Evolutionary conservation across 2,888 invertebrate species (phyloP), one percentile per base, ranked within the genome.

Genomic region (Embidobia sp.): DNA sequence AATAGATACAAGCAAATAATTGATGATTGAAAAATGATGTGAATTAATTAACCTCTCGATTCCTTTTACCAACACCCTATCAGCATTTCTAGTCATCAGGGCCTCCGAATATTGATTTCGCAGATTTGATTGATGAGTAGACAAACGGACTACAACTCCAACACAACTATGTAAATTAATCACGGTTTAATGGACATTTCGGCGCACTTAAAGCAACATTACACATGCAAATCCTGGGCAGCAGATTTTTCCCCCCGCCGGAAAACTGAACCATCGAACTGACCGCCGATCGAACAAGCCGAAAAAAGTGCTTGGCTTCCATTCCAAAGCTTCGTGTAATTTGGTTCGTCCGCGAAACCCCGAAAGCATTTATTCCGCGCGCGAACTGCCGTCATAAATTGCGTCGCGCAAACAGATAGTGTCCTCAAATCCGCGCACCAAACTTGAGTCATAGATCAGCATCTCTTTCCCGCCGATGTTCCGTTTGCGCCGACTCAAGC

Each of bases 381-480:
- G 40, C 78, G 83, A 85, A 85, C 83, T 85, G 83, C 80, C 79
- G 66, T 80, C 80, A 84, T 85, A 83, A 85, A 85, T 85, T 83
- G 82, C 81, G 57, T 46, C 61, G 49, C 80, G 80, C 83, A 79
- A 80, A 79, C 82, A 85, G 84, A 86, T 86, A 86, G 83, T 84
- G 85, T 86, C 83, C 78, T 85, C 85, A 82, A 86, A 85, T 85
- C 82, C 83, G 77, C 84, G 73, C 78, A 80, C 79, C 79, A 78
- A 86, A 86, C 84, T 86, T 85, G 79, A 80, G 69, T 76, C 82
- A 79, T 85, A 84, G 79, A 84, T 85, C 85, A 84, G 82, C 79
- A 66, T 76, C 72, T 74, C 74, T 70, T 64, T 70, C 53, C 63
- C 66, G 27, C 64, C 64, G 59, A 72, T 72, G 22, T 57, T 48